phyloP scores from a whole-genome alignment of 2,797 vertebrate species.

The Podarcis siculus region DNA sequence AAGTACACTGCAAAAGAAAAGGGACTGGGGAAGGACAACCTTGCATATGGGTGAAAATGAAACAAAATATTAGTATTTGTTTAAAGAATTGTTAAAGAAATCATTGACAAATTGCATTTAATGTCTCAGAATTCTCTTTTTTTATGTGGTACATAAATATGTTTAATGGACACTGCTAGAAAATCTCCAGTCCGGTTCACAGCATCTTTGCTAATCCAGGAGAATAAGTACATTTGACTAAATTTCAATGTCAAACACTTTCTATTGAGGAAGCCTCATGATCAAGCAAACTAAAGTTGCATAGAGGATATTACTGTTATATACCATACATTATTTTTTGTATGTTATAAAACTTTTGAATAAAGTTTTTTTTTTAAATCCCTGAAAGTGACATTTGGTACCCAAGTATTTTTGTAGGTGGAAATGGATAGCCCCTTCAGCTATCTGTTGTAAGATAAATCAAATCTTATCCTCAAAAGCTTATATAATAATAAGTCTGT shows the following conservation, averaged over 20 bases:
- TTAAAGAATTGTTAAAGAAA: background rate
- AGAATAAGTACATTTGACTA: too few relatives aligned
- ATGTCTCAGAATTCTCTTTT: background rate
- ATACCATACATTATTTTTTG: too few relatives aligned
- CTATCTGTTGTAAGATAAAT: background rate
- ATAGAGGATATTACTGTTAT: too few relatives aligned
- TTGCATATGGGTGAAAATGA: background rate
- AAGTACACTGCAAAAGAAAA: background rate
- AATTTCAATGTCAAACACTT: too few relatives aligned
- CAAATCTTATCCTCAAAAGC: background rate
- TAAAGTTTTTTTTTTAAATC: too few relatives aligned
- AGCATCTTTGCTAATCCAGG: too few relatives aligned
- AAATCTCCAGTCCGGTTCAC: background rate
- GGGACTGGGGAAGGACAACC: background rate
- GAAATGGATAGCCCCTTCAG: background rate
- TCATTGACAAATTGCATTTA: background rate
- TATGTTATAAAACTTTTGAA: too few relatives aligned
- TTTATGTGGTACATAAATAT: background rate
- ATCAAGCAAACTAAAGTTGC: too few relatives aligned
- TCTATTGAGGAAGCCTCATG: too few relatives aligned
- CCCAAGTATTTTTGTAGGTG: background rate
- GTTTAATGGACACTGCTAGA: background rate
- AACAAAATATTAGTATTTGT: background rate
- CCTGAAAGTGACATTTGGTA: background rate
- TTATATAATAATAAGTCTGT: too few relatives aligned